Conservation (phyloP, 2,888 invertebrate species). For the Erebia aethiops region DNA sequence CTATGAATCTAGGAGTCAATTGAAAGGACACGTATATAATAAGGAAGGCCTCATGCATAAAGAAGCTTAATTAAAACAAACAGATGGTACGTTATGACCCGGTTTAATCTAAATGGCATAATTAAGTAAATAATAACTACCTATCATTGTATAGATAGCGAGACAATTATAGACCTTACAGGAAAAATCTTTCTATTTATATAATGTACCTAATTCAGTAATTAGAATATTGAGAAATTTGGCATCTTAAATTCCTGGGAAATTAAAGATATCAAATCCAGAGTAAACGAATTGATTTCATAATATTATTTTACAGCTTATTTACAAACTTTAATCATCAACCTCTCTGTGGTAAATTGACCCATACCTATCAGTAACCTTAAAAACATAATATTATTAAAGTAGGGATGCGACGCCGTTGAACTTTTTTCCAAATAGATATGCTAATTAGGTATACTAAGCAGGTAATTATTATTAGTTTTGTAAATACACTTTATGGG, state of each 20-base stretch:
- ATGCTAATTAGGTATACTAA: too few species aligned
- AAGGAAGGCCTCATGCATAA: slow-evolving; percentile 22
- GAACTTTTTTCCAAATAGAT: neutral
- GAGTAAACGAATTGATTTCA: too few species aligned
- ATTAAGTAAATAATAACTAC: slow-evolving; percentile 4
- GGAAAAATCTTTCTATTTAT: neutral
- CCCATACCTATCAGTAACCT: too few species aligned
- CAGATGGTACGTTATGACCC: neutral
- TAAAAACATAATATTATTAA: neutral
- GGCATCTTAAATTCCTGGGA: too few species aligned
- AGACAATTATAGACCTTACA: neutral
- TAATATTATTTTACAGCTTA: too few species aligned
- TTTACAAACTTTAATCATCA: too few species aligned
- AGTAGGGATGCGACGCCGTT: neutral
- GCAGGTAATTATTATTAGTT: too few species aligned
- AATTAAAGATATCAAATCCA: too few species aligned
- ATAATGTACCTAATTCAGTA: neutral
- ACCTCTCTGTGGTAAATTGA: too few species aligned
- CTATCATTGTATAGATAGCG: neutral
- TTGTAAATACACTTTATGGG: too few species aligned
- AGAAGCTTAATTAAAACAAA: slow-evolving; percentile 5
- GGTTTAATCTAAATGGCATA: slow-evolving; percentile 6
- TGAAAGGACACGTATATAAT: slow-evolving; percentile 1
- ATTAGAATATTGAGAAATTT: neutral
- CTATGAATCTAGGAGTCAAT: slow-evolving; percentile 22